phyloP scores from a whole-genome alignment of 2,113 vertebrate genomes.

The Bos javanicus region DNA sequence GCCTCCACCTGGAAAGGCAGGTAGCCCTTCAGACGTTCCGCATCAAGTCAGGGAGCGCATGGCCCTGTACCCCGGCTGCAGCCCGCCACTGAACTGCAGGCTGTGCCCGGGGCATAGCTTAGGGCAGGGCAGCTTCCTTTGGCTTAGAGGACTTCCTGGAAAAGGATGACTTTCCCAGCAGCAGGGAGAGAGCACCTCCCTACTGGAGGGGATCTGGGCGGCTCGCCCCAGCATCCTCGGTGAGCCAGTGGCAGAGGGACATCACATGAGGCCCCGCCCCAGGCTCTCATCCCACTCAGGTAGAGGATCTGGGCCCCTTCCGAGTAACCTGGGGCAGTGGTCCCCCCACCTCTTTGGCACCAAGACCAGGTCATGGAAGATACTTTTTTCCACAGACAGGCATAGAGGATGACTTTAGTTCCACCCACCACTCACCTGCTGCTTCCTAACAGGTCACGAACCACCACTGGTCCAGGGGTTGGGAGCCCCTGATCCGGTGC shows the following conservation, averaged over 20 bases:
- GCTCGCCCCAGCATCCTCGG: not conserved
- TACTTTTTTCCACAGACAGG: not conserved
- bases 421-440: not conserved
- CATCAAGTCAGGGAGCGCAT: not conserved
- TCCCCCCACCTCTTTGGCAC: not conserved
- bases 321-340: not conserved
- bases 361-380: not conserved
- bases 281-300: not conserved
- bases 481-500: not conserved
- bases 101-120: not conserved
- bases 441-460: not conserved
- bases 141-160: not conserved
- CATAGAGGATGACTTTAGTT: not conserved
- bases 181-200: accelerated
- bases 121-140: not conserved
- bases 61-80: not conserved
- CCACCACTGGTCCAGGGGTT: not conserved
- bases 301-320: not conserved
- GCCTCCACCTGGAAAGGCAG: not conserved
- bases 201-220: not conserved
- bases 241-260: not conserved
- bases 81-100: not conserved
- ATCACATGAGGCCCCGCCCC: not conserved
- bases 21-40: not conserved
- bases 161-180: not conserved